These are phyloP conservation scores for Cavia porcellus DNA, from an alignment of 2,113 vertebrate genomes.

Conservation along the genomic window DNA sequence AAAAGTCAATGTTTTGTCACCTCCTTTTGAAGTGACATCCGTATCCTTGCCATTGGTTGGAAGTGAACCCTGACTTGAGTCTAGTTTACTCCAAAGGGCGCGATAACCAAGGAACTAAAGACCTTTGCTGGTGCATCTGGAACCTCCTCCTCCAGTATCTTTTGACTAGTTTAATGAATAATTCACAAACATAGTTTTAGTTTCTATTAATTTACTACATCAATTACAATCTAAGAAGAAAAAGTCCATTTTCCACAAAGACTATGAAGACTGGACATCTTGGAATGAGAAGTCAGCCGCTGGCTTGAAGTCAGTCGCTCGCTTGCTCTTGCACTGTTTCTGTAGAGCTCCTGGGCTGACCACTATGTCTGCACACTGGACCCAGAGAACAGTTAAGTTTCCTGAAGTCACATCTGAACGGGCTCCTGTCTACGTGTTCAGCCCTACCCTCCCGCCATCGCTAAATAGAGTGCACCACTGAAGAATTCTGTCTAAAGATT, in stretches of 20 bases:
- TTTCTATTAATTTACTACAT: not conserved
- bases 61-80: not conserved
- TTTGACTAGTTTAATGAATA: not conserved
- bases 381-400: not conserved
- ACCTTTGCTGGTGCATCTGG: not conserved
- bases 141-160: not conserved
- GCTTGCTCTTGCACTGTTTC: not conserved
- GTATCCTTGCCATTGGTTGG: not conserved
- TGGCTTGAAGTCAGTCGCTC: not conserved
- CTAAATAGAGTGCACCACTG: not conserved
- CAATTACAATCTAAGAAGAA: not conserved
- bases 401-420: not conserved
- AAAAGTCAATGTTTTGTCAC: not conserved
- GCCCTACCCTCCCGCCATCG: not conserved
- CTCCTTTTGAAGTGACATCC: not conserved
- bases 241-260: not conserved
- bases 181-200: not conserved
- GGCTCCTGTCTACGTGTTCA: fast-evolving
- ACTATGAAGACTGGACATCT: not conserved
- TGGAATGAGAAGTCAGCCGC: no score
- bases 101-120: not conserved
- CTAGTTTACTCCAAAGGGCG: fast-evolving
- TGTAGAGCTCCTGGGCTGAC: not conserved
- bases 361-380: not conserved
- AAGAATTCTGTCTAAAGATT: not conserved